phyloP scores from a whole-genome alignment of 2,888 invertebrate genomes.

The Drosophila anomalipes region DNA sequence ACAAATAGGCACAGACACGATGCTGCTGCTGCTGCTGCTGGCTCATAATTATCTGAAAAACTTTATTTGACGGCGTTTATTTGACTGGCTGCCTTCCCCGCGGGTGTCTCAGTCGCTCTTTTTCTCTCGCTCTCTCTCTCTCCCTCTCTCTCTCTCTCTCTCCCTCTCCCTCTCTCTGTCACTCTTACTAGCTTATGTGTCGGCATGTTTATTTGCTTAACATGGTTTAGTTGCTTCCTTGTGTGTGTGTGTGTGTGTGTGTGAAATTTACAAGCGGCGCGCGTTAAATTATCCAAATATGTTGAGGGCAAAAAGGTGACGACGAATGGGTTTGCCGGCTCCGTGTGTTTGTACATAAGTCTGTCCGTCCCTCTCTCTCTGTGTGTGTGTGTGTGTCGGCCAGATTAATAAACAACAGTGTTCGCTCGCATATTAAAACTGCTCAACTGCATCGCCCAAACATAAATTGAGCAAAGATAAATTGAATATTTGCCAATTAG shows the following conservation, averaged over 20 bases:
- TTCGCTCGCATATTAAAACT: neutral
- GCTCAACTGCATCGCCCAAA: no score
- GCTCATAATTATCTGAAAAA: slow-evolving; percentile 74
- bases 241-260: slow-evolving; percentile 34
- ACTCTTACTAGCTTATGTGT: neutral
- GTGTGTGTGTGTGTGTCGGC: slow-evolving; percentile 16
- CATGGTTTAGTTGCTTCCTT: slow-evolving; percentile 73
- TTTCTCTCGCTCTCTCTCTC: slow-evolving; percentile 16
- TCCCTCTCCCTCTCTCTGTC: slow-evolving; percentile 8
- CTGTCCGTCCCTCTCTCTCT: neutral
- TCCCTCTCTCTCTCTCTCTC: neutral
- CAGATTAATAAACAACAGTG: slow-evolving; percentile 16
- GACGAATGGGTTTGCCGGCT: slow-evolving; percentile 71
- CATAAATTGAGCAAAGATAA: neutral
- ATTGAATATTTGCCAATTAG: neutral
- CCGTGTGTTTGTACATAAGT: slow-evolving; percentile 19
- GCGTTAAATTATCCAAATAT: slow-evolving; percentile 81
- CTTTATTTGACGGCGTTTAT: slow-evolving; percentile 79
- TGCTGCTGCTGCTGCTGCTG: slow-evolving; percentile 34
- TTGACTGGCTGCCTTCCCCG: slow-evolving; percentile 74
- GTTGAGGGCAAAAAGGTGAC: slow-evolving; percentile 79
- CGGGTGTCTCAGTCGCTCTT: slow-evolving; percentile 20
- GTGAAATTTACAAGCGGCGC: slow-evolving; percentile 77
- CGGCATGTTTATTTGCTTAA: slow-evolving; percentile 74
- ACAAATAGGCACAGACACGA: slow-evolving; percentile 12